Evolutionary conservation across 2,113 vertebrate species (phyloP).

Genomic region (Phaetusa simplex): DNA sequence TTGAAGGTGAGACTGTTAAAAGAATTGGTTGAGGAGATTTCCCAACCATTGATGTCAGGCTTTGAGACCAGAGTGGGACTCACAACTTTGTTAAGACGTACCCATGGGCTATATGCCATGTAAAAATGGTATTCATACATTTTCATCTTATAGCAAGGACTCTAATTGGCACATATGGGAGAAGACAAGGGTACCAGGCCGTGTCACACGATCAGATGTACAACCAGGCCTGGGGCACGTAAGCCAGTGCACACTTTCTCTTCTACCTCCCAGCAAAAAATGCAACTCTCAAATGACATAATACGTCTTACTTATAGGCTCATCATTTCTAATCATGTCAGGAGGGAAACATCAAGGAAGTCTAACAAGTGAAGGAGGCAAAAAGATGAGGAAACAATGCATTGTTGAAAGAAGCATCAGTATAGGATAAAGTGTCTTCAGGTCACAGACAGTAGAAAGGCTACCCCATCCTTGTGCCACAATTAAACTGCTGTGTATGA

Average conservation of each 20-base stretch:
- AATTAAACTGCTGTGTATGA: not conserved
- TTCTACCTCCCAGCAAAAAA: not conserved
- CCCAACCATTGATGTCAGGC: not conserved
- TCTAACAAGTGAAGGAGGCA: not conserved
- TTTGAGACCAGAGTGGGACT: not conserved
- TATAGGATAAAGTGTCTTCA: not conserved
- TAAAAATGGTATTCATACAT: not conserved
- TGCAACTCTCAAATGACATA: not conserved
- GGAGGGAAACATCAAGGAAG: not conserved
- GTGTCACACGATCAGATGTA: not conserved
- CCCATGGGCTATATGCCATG: fast-evolving
- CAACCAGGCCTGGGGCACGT: not conserved
- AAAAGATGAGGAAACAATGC: not conserved
- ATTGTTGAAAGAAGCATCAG: not conserved
- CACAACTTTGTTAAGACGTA: not conserved
- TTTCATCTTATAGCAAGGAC: not conserved
- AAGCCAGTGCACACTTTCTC: not conserved
- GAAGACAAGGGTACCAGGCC: not conserved
- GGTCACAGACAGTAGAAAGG: not conserved
- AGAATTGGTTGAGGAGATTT: not conserved
- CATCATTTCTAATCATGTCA: not conserved
- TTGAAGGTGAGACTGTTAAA: not conserved
- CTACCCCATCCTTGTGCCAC: not conserved
- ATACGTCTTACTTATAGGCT: not conserved
- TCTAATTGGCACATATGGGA: not conserved